Percentiles rank a stretch among this genome's conserved stretches.
phyloP scores from a whole-genome alignment of 2,113 vertebrate species.

The Lamprologus callipterus region DNA sequence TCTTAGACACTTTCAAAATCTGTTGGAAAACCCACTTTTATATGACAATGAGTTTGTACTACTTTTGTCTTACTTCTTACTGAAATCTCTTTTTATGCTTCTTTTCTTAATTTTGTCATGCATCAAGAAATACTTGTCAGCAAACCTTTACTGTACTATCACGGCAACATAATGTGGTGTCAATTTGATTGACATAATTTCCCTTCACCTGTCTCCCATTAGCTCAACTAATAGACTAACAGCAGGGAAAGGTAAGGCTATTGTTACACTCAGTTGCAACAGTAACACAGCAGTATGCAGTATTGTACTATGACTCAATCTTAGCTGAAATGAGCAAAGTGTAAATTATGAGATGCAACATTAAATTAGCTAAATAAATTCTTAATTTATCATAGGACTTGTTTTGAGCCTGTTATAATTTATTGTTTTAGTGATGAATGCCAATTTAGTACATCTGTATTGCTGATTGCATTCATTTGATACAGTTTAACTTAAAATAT shows the following conservation, averaged over 20 bases:
- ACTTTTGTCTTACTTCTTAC: neutral
- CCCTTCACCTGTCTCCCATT: neutral
- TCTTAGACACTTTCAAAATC: neutral
- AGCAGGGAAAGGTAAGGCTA: neutral
- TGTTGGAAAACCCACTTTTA: neutral
- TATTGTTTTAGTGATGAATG: neutral
- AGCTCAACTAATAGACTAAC: neutral
- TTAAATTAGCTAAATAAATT: neutral
- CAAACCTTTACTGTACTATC: neutral
- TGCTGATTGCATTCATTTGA: neutral
- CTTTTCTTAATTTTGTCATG: neutral
- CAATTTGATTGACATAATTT: neutral
- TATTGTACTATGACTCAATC: neutral
- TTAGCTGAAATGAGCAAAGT: neutral
- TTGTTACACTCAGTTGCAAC: neutral
- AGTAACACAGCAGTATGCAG: neutral
- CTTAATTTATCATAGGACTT: neutral
- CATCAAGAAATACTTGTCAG: accelerated
- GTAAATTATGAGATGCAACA: neutral
- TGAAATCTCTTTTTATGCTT: neutral
- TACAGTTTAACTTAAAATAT: neutral
- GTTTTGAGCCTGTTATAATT: accelerated
- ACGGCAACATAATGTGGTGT: neutral
- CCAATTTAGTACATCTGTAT: neutral
- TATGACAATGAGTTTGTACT: neutral